A percentile compares a stretch with the other conserved stretches of the same genome.
phyloP scores from a whole-genome alignment of 2,113 vertebrate genomes.

The Cryptomyrus ogoouensis region DNA sequence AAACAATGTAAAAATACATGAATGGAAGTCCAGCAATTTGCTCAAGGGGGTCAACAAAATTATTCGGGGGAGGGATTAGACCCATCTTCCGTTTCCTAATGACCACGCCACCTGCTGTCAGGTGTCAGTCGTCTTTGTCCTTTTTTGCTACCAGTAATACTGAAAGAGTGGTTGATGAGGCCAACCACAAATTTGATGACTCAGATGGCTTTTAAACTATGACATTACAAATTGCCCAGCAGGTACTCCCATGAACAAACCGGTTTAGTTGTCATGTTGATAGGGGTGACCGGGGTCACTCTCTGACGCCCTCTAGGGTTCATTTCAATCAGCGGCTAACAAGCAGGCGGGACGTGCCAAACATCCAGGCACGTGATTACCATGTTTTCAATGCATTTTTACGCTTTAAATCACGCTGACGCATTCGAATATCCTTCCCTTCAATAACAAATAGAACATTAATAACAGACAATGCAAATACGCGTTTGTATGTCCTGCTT shows the following conservation, averaged over 20 bases:
- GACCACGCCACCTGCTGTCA: not conserved
- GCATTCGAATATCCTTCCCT: not conserved
- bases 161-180: not conserved
- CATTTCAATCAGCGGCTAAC: not conserved
- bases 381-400: not conserved
- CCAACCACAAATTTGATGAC: not conserved
- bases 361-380: not conserved
- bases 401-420: not conserved
- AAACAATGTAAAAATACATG: not conserved
- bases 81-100: not conserved
- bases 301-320: not conserved
- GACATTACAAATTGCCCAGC: not conserved
- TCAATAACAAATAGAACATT: not conserved
- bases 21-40: not conserved
- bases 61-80: not conserved
- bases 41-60: not conserved
- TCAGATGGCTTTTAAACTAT: not conserved
- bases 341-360: not conserved
- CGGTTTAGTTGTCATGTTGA: not conserved
- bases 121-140: not conserved
- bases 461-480: not conserved
- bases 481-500: not conserved
- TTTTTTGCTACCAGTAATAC: not conserved
- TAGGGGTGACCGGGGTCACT: not conserved
- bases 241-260: not conserved